Evolutionary conservation across 2,113 vertebrate species (phyloP), one percentile per base, ranked within the genome.

Genomic region (Artemisiospiza belli): DNA sequence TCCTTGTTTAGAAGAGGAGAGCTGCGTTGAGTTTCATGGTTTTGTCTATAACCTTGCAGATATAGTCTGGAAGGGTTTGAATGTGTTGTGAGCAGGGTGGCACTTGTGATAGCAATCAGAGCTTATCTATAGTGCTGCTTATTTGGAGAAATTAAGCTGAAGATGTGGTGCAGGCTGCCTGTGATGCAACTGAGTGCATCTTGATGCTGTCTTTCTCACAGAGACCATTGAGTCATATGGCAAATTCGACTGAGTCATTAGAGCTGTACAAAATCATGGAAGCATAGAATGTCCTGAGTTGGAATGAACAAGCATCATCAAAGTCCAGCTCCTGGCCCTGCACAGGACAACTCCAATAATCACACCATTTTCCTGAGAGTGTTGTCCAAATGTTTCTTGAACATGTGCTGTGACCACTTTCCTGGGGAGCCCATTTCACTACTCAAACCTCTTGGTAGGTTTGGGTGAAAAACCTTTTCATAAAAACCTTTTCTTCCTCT

Each of bases 241-340:
- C 25, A 76, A 64, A 76, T 63, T 63, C 76, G n/a, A 61, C 8
- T 35, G 22, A 39, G 54, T 90, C 27, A 28, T 46, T 84, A 75
- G 18, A 92, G 19, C 61, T 44, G 21, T 51, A 43, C 18, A 55
- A 69, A 80, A 62, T 47, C 44, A 52, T 1, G 33, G 37, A 81
- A 37, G 7, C 23, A 15, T 22, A 31, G 24, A 76, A 41, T 41
- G 5, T 43, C 20, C 17, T 43, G 41, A 35, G 30, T 13, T 41
- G 35, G 55, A 62, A 35, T 0, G 1, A 61, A 18, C 24, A 35
- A 41, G 11, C 20, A 47, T 43, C 21, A 27, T 9, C 0, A 0
- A 59, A 55, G 20, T 47, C 55, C 10, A 35, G 0, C n/a, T 54
- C 33, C 30, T 68, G 24, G 16, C 7, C 14, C 47, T 61, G 55